These are phyloP conservation scores for Periparus ater DNA, from an alignment of 2,797 vertebrate genomes.

Conservation along the genomic window DNA sequence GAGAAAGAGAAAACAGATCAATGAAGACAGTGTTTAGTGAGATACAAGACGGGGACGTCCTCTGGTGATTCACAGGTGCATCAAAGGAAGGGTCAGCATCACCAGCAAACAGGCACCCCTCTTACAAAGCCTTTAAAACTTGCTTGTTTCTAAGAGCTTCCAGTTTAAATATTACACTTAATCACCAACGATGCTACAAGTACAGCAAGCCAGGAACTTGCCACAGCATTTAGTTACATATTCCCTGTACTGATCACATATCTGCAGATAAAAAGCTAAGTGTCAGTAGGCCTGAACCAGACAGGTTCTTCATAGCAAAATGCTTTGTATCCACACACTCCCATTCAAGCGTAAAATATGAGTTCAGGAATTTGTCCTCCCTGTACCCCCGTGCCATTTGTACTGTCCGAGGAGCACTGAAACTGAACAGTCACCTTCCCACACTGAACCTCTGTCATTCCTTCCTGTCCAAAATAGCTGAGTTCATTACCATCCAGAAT, in stretches of 20 bases:
- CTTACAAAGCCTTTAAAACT: conserved; percentile 53
- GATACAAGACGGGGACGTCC: background rate
- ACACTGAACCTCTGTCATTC: conserved; percentile 98
- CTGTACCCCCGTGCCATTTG: conserved; percentile 96
- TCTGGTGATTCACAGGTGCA: background rate
- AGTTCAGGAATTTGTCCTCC: conserved; percentile 98
- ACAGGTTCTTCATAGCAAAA: conserved; percentile 33
- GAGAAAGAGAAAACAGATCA: background rate
- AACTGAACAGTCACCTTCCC: conserved; percentile 98
- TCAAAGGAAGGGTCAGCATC: background rate
- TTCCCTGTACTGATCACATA: conserved; percentile 51
- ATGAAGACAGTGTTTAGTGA: background rate
- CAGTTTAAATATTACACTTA: conserved; percentile 66
- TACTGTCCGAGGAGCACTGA: conserved; percentile 98
- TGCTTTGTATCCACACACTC: background rate
- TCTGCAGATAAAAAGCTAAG: conserved; percentile 67
- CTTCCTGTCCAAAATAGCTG: conserved; percentile 97
- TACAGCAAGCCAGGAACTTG: conserved; percentile 53
- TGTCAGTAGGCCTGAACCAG: conserved; percentile 41
- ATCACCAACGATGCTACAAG: conserved; percentile 60
- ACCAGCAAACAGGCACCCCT: conserved; percentile 18
- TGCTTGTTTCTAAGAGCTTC: conserved; percentile 49
- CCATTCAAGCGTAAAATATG: conserved; percentile 92
- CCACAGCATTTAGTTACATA: conserved; percentile 52
- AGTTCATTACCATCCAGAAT: conserved; percentile 94